Percentiles rank a stretch among this genome's conserved stretches.
These are phyloP conservation scores for Panthera leo DNA, from an alignment of 2,113 vertebrate species.

Conservation along the genomic window DNA sequence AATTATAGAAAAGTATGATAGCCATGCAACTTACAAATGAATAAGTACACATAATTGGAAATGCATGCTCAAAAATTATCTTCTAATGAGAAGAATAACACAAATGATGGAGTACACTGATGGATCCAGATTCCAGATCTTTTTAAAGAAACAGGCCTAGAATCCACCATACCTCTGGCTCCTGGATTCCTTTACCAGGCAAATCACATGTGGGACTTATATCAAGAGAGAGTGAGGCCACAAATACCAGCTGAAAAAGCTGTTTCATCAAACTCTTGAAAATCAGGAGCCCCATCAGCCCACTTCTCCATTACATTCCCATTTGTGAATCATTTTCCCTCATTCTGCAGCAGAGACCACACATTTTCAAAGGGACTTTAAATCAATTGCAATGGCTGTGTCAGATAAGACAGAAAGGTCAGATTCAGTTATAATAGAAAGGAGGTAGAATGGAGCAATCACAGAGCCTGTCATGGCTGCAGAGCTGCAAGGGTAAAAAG, in stretches of 20 bases:
- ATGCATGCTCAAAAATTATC: neutral
- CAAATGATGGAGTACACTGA: neutral
- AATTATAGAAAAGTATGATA: neutral
- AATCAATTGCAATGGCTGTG: no score
- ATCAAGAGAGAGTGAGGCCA: neutral
- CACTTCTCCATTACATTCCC: no score
- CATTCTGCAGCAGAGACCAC: no score
- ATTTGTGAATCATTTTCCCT: no score
- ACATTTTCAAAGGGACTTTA: no score
- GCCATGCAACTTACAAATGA: neutral
- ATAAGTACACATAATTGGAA: neutral
- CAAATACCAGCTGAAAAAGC: neutral
- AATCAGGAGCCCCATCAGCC: neutral
- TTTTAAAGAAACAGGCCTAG: neutral
- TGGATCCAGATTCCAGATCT: neutral
- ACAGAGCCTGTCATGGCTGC: no score
- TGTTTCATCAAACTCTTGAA: neutral
- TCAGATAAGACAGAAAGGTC: no score
- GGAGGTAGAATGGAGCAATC: no score
- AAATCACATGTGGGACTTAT: neutral
- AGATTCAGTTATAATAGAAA: no score
- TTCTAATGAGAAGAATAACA: neutral
- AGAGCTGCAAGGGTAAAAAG: neutral
- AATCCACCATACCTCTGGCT: neutral
- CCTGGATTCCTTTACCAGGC: neutral